Base-by-base conservation (phyloP, 92 coral and sea anemone genomes). In the Umimayanthus kanabou region DNA sequence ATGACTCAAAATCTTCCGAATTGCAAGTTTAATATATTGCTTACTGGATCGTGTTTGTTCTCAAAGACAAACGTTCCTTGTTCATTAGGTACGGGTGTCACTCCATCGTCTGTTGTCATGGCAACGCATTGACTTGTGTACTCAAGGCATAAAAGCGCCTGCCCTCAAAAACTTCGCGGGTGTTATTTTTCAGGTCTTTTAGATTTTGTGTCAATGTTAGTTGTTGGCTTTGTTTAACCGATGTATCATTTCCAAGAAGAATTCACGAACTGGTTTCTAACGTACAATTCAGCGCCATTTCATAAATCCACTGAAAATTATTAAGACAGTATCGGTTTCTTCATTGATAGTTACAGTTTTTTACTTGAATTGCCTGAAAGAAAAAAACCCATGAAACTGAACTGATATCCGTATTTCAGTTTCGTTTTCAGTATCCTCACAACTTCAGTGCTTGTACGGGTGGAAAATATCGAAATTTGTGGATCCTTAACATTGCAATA, bases 11-110 rank as follows among this genome's bases (percentile, higher is more conserved):
- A 22, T 9, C 50, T 37, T n/a, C 25, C 1, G 14, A 75, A n/a
- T 40, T 18, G 5, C n/a, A 80, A 57, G 11, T 61, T 57, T 53
- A 57, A 80, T 80, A 80, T 43, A 47, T 13, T 53, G 58, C 58
- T 53, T 26, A 71, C 42, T 29, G 18, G n/a, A 20, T 61, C n/a
- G 2, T 70, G 77, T 83, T 83, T 69, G 87, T 71, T 83, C 55
- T 69, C 23, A 7, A 66, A 23, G n/a, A 67, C 61, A 42, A 66
- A 75, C 79, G 13, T 45, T 16, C 14, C 22, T 29, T 29, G 15
- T n/a, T 50, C 28, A 82, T 66, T 13, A 25, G 13, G 23, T 82
- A 23, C 33, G 11, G 86, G 30, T 42, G 76, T 82, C 86, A 67
- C 42, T 65, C 39, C 25, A 57, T 33, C 39, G 40, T 13, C 23